A percentile compares a stretch with the other conserved stretches of the same genome.
These are phyloP conservation scores for Trilocha varians DNA, from an alignment of 2,888 invertebrate genomes.

Conservation along the genomic window DNA sequence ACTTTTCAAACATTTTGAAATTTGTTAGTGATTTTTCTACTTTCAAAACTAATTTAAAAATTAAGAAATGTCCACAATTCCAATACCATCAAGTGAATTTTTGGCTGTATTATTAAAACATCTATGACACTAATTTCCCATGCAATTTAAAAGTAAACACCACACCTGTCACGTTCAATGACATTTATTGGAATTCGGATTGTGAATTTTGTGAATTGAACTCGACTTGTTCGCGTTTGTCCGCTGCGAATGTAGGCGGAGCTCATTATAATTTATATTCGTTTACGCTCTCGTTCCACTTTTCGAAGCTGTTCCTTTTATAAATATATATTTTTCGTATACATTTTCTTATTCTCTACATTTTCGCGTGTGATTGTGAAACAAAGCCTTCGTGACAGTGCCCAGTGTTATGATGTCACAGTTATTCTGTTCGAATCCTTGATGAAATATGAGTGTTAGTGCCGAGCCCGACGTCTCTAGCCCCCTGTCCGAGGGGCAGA, in stretches of 20 bases:
- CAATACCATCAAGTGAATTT: too few relatives aligned
- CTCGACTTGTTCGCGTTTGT: constrained; percentile 29
- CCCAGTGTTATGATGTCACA: constrained; percentile 63
- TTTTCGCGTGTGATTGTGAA: constrained; percentile 31
- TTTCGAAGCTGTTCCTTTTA: constrained; percentile 50
- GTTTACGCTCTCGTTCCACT: constrained; percentile 64
- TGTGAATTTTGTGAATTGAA: constrained; percentile 8
- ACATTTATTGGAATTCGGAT: constrained; percentile 12
- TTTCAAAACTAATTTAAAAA: too few relatives aligned
- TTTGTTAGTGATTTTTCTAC: too few relatives aligned
- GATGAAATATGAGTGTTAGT: constrained; percentile 66
- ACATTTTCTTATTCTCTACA: constrained; percentile 23
- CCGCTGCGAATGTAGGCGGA: constrained; percentile 54
- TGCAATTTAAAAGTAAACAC: background rate
- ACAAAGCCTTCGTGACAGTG: constrained; percentile 34
- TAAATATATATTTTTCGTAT: constrained; percentile 28
- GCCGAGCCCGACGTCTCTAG: constrained; percentile 58
- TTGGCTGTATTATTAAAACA: too few relatives aligned
- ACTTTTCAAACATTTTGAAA: too few relatives aligned
- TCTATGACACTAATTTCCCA: too few relatives aligned
- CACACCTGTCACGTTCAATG: constrained; percentile 3
- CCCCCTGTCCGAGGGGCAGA: constrained; percentile 58
- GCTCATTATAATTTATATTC: constrained; percentile 41
- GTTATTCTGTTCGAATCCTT: constrained; percentile 51
- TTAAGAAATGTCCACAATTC: too few relatives aligned